These are phyloP conservation scores for Anthonomus grandis DNA, from an alignment of 1,140 invertebrate species.

Conservation along the genomic window DNA sequence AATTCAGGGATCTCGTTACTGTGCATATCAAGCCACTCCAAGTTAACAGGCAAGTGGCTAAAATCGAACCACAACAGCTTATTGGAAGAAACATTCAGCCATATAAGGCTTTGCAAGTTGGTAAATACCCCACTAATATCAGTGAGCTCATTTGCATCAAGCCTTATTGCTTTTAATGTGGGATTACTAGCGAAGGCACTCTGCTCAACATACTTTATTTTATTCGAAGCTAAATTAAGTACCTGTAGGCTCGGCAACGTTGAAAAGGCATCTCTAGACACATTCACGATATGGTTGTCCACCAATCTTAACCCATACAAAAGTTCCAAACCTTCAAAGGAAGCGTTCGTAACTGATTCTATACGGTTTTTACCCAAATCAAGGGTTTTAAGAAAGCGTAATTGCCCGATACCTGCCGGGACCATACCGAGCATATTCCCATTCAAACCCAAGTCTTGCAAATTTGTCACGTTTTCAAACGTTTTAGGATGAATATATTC, in stretches of 20 bases:
- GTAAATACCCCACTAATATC: conserved; percentile 66
- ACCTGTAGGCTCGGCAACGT: conserved; percentile 63
- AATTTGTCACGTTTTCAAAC: conserved; percentile 73
- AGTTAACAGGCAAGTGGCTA: conserved; percentile 60
- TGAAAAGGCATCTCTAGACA: conserved; percentile 64
- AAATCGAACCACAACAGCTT: conserved; percentile 66
- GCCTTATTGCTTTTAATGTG: conserved; percentile 61
- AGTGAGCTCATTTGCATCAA: conserved; percentile 65
- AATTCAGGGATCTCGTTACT: conserved; percentile 64
- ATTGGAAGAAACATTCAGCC: conserved; percentile 71
- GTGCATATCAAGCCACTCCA: conserved; percentile 70
- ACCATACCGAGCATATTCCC: conserved; percentile 70
- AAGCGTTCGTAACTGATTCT: conserved; percentile 56
- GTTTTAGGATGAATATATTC: conserved; percentile 65
- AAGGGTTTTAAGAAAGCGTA: conserved; percentile 68
- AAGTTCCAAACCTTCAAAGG: conserved; percentile 61
- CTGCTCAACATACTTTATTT: conserved; percentile 61
- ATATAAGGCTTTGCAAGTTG: conserved; percentile 61
- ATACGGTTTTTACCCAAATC: conserved; percentile 79
- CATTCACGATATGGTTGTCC: conserved; percentile 64
- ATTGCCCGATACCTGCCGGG: conserved; percentile 64
- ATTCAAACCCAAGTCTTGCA: conserved; percentile 77
- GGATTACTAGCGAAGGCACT: conserved; percentile 63
- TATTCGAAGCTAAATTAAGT: conserved; percentile 67
- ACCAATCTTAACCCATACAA: conserved; percentile 63